Evolutionary conservation across 1,140 invertebrate species (phyloP).

Genomic region (Maniola jurtina): DNA sequence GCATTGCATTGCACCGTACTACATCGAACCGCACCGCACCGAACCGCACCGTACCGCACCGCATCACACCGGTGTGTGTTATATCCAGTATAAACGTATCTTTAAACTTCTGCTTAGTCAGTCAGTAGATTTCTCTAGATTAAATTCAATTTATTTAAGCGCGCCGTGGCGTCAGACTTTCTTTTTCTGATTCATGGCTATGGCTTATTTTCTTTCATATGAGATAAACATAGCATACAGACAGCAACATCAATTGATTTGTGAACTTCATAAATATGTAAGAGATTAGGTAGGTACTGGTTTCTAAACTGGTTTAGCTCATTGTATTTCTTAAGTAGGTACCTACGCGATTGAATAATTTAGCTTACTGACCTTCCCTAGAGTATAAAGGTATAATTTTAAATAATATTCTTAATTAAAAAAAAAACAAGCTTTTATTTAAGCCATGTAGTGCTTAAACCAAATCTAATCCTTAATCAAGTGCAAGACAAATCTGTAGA

Average conservation of each 20-base stretch:
- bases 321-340: not conserved
- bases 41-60: no score
- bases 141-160: conserved; percentile 17
- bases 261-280: not conserved
- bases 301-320: not conserved
- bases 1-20: no score
- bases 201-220: not conserved
- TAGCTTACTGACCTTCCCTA: not conserved
- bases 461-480: no score
- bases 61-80: no score
- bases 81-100: not conserved
- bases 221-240: not conserved
- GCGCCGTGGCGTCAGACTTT: conserved; percentile 12
- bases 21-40: no score
- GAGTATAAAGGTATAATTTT: no score
- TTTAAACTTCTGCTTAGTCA: not conserved
- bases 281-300: not conserved
- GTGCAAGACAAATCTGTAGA: no score
- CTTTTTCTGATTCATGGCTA: conserved; percentile 12
- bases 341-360: not conserved
- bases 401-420: no score
- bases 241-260: not conserved
- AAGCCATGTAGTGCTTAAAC: no score
- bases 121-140: not conserved
- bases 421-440: no score